Evolutionary conservation across 2,888 invertebrate species (phyloP).

Genomic region (Lepidocyrtoides sp.): DNA sequence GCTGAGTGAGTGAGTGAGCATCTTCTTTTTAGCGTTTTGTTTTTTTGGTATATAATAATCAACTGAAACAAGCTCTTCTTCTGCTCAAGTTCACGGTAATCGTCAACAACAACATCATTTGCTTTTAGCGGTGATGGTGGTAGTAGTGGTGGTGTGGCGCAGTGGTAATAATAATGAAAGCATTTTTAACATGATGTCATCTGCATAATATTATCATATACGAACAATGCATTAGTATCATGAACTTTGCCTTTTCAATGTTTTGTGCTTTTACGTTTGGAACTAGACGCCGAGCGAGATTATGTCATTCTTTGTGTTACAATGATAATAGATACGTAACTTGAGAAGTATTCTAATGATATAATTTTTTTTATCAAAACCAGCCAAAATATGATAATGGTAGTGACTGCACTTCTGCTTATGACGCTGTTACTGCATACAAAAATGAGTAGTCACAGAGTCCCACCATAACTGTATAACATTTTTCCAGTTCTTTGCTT

Average conservation of each 20-base stretch:
- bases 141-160: not conserved
- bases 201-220: slow-evolving; percentile 78
- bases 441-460: no score
- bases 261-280: slow-evolving; percentile 9
- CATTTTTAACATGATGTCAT: slow-evolving; percentile 76
- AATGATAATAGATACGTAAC: slow-evolving; percentile 37
- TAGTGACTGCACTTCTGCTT: no score
- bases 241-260: slow-evolving; percentile 56
- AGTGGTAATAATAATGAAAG: slow-evolving; percentile 59
- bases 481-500: not conserved
- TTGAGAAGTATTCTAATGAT: not conserved
- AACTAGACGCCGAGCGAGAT: slow-evolving; percentile 34
- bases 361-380: no score
- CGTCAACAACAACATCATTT: not conserved
- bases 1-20: not conserved
- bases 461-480: not conserved
- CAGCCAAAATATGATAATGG: no score
- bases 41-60: not conserved
- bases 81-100: slow-evolving; percentile 23
- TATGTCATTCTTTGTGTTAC: slow-evolving; percentile 65
- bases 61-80: not conserved
- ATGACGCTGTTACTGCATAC: no score
- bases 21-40: not conserved
- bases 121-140: not conserved
- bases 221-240: slow-evolving; percentile 34